A percentile compares a stretch with the other conserved stretches of the same genome.
phyloP scores from a whole-genome alignment of 2,888 invertebrate genomes.

The Nysson spinosus region DNA sequence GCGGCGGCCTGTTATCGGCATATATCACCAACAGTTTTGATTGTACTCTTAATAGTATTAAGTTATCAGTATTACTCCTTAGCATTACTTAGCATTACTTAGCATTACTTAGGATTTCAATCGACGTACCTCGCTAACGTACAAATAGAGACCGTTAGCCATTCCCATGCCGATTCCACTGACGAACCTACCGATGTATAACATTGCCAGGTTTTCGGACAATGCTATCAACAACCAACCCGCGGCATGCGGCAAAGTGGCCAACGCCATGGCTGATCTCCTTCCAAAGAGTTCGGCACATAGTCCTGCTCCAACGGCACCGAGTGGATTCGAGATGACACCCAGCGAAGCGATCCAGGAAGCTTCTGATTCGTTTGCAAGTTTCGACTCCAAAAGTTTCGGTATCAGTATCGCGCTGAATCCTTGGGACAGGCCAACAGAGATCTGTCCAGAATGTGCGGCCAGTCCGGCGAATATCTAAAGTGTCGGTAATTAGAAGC shows the following conservation, averaged over 20 bases:
- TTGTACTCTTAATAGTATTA: no score
- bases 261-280: constrained; percentile 82
- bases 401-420: constrained; percentile 87
- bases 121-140: constrained; percentile 71
- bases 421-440: constrained; percentile 87
- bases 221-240: constrained; percentile 86
- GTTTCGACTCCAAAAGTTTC: constrained; percentile 81
- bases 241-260: constrained; percentile 83
- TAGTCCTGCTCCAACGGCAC: constrained; percentile 84
- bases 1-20: constrained; percentile 85
- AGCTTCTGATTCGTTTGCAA: constrained; percentile 81
- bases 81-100: no score
- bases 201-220: constrained; percentile 81
- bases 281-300: constrained; percentile 84
- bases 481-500: constrained; percentile 12
- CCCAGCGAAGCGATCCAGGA: constrained; percentile 88
- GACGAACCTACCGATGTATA: constrained; percentile 84
- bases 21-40: no score
- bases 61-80: no score
- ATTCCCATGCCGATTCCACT: constrained; percentile 85
- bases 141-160: constrained; percentile 73
- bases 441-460: constrained; percentile 86
- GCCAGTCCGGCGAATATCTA: constrained; percentile 85
- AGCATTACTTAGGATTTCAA: not conserved
- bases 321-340: constrained; percentile 85